Conservation (phyloP, 30 jellyfish, hydroid and myxozoan genomes). For the Aurelia sp. region DNA sequence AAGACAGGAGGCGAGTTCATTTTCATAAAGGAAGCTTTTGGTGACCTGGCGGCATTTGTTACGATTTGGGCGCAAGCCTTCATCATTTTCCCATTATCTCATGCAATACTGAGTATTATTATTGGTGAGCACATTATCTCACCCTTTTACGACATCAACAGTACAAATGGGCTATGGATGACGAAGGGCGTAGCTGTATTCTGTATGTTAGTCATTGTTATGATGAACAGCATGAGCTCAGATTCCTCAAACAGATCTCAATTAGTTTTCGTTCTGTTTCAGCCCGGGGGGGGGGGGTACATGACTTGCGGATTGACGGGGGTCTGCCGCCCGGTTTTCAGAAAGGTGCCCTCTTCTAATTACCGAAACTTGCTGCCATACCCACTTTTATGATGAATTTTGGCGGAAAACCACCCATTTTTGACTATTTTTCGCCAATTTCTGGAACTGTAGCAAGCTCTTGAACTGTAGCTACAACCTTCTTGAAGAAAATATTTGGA, state of each 20-base stretch:
- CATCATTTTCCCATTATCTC: too few species aligned
- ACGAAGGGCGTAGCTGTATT: constrained; percentile 5
- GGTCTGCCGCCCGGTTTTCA: too few species aligned
- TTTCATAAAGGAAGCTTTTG: too few species aligned
- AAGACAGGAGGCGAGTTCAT: too few species aligned
- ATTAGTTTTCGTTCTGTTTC: background rate
- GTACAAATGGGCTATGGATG: constrained; percentile 13
- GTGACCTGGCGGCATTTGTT: too few species aligned
- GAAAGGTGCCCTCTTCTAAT: too few species aligned
- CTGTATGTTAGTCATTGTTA: background rate
- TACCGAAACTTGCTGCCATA: too few species aligned
- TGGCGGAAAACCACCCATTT: too few species aligned
- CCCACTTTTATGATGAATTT: too few species aligned
- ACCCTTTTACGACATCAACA: background rate
- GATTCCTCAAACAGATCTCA: constrained; percentile 6
- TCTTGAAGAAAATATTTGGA: constrained; percentile 8
- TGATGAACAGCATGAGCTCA: constrained; percentile 11
- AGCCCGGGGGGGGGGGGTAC: too few species aligned
- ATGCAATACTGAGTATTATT: background rate
- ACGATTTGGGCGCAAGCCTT: background rate
- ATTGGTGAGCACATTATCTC: constrained; percentile 17
- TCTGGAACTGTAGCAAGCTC: constrained; percentile 3
- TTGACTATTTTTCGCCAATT: too few species aligned
- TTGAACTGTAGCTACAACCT: constrained; percentile 16
- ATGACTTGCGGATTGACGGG: too few species aligned